Evolutionary conservation across 2,113 vertebrate genomes (phyloP).

Genomic region (Syngnathus typhle): DNA sequence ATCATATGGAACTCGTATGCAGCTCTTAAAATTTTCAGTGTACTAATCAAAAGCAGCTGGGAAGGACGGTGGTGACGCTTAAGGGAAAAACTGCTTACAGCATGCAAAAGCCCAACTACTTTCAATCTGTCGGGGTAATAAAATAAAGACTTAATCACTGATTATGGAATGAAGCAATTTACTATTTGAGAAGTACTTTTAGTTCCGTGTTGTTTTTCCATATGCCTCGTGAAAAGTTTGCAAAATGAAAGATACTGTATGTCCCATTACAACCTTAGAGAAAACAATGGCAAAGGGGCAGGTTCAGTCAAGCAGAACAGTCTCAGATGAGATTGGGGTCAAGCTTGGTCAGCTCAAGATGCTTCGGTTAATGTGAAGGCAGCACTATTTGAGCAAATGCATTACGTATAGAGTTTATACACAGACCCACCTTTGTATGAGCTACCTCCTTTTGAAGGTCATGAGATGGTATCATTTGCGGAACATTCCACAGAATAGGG

Average conservation of each 20-base stretch:
- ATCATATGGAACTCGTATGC: neutral
- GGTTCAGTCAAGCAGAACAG: neutral
- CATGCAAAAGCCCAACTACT: neutral
- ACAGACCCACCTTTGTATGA: neutral
- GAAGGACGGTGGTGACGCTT: neutral
- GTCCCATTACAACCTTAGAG: neutral
- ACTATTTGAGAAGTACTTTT: neutral
- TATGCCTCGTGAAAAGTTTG: neutral
- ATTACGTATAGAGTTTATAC: neutral
- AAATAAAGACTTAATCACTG: neutral
- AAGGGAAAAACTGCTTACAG: neutral
- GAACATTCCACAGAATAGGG: neutral
- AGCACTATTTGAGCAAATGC: constrained; percentile 1
- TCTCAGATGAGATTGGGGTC: constrained; percentile 7
- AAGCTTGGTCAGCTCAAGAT: neutral
- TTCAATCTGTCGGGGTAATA: too few relatives aligned
- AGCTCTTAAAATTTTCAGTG: neutral
- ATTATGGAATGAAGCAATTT: neutral
- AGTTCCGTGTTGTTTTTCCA: neutral
- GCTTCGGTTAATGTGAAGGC: constrained; percentile 7
- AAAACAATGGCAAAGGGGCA: constrained; percentile 1
- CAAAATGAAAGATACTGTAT: neutral
- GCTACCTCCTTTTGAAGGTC: constrained; percentile 1
- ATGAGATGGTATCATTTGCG: neutral
- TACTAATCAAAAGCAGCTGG: constrained; percentile 1